Conservation (phyloP, 2,113 vertebrate genomes). For the Noctilio leporinus region DNA sequence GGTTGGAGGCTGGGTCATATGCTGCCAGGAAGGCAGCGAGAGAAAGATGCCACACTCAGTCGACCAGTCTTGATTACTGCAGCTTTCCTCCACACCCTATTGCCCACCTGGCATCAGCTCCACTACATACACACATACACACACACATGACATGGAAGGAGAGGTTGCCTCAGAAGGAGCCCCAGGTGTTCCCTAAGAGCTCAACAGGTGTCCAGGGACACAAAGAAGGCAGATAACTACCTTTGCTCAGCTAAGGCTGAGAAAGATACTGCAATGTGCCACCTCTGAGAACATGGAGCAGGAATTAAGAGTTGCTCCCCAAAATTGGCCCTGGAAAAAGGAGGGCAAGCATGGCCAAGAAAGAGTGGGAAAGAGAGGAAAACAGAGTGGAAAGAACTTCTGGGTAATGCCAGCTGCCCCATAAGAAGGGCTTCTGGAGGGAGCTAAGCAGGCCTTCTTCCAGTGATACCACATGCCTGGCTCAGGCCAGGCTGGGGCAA, state of each 20-base stretch:
- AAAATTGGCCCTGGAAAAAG: neutral
- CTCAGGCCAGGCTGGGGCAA: neutral
- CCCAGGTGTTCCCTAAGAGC: neutral
- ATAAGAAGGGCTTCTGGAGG: neutral
- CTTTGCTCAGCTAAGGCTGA: neutral
- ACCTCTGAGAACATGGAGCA: too few species aligned
- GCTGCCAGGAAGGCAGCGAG: neutral
- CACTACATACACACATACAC: too few species aligned
- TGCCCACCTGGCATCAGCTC: fast-evolving
- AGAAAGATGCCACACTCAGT: neutral
- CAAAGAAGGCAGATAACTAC: fast-evolving
- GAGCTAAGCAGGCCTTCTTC: neutral
- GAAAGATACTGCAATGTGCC: neutral
- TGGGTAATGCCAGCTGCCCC: neutral
- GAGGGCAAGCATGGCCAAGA: neutral
- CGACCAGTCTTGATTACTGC: too few species aligned
- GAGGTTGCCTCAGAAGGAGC: neutral
- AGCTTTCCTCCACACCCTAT: too few species aligned
- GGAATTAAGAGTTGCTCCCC: too few species aligned
- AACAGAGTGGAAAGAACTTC: neutral
- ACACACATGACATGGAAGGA: fast-evolving
- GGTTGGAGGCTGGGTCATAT: fast-evolving
- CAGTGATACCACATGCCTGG: neutral
- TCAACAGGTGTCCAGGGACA: neutral
- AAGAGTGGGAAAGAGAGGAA: neutral